Evolutionary conservation across 1,140 invertebrate species (phyloP).

Genomic region (Phenacoccus solenopsis): DNA sequence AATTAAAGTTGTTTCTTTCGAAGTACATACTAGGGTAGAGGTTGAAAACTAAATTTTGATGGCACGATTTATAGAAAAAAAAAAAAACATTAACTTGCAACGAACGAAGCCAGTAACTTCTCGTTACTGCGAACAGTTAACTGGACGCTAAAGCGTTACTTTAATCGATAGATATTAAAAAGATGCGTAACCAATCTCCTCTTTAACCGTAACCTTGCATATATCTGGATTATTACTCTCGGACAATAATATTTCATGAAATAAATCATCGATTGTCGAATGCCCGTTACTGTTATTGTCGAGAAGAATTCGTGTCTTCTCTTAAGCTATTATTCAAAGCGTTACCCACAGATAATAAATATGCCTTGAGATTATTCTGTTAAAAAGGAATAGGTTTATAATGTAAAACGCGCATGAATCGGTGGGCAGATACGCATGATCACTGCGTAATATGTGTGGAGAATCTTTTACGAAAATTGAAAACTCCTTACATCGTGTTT

Average conservation of each 20-base stretch:
- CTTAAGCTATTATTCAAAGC: slow-evolving; percentile 2
- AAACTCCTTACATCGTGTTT: background rate
- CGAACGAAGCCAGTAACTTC: no score
- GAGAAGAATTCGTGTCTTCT: background rate
- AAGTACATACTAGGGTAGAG: no score
- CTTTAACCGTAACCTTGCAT: slow-evolving; percentile 10
- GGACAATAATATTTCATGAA: slow-evolving; percentile 15
- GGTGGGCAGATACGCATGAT: background rate
- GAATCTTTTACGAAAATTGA: slow-evolving; percentile 15
- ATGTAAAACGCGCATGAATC: slow-evolving; percentile 7
- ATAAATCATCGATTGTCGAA: slow-evolving; percentile 16
- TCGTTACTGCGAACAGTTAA: background rate
- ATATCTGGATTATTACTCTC: slow-evolving; percentile 15
- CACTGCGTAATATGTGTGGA: background rate
- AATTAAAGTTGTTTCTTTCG: no score
- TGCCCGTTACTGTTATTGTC: slow-evolving; percentile 16
- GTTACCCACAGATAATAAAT: slow-evolving; percentile 1
- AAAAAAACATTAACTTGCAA: background rate
- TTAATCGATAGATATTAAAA: background rate
- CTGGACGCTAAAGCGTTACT: background rate
- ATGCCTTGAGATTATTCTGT: slow-evolving; percentile 14
- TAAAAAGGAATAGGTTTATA: background rate
- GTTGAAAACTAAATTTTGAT: no score
- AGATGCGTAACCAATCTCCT: slow-evolving; percentile 12
- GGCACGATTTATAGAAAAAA: background rate